Evolutionary conservation across 2,888 invertebrate genomes (phyloP).

Genomic region (Saturnia pavonia): DNA sequence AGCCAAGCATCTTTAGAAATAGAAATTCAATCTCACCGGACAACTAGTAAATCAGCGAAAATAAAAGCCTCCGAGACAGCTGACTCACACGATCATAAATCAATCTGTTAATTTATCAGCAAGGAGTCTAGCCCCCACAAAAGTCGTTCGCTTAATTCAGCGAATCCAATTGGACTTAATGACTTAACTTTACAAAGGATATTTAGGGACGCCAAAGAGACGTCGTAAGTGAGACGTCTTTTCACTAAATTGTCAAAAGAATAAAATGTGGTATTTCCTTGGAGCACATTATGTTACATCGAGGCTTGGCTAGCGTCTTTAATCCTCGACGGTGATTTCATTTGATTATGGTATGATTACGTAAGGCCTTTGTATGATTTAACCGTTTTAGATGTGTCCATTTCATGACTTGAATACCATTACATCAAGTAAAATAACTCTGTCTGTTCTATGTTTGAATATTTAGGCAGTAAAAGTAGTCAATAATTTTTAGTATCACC

Average conservation of each 20-base stretch:
- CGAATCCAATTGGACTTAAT: constrained; percentile 55
- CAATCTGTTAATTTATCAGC: constrained; percentile 43
- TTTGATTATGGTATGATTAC: constrained; percentile 63
- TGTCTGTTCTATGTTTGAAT: no score
- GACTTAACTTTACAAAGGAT: constrained; percentile 58
- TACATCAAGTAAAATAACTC: background rate
- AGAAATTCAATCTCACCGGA: background rate
- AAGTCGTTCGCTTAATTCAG: constrained; percentile 28
- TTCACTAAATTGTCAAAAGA: constrained; percentile 36
- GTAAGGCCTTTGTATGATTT: constrained; percentile 47
- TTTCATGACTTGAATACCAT: background rate
- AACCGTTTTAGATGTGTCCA: constrained; percentile 37
- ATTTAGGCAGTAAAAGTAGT: no score
- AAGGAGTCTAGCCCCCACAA: constrained; percentile 33
- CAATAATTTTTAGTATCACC: no score
- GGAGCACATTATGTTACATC: constrained; percentile 59
- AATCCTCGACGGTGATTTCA: constrained; percentile 56
- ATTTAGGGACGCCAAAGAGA: constrained; percentile 43
- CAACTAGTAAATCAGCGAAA: constrained; percentile 1
- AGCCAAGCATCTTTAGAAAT: background rate
- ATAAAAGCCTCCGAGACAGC: constrained; percentile 1
- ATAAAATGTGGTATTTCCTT: constrained; percentile 46
- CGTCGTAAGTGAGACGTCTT: constrained; percentile 36
- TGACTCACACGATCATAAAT: constrained; percentile 34
- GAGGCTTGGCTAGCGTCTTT: constrained; percentile 45